phyloP scores from a whole-genome alignment of 2,113 vertebrate genomes.

The Arvicanthis niloticus region DNA sequence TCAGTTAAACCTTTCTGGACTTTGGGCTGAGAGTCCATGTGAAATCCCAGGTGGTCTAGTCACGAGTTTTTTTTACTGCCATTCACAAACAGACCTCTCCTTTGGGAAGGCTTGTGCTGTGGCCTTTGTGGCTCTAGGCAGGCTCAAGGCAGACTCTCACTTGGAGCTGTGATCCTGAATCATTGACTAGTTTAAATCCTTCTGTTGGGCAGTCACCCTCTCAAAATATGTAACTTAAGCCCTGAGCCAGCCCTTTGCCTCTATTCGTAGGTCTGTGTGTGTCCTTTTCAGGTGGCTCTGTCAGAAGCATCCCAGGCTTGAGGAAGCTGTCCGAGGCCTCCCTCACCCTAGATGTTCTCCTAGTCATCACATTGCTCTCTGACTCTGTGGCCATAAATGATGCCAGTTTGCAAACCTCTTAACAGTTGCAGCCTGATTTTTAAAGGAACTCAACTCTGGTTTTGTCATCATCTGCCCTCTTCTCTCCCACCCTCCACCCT shows the following conservation, averaged over 20 bases:
- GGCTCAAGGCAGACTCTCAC: slow-evolving; percentile 19
- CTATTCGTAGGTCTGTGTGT: slow-evolving; percentile 29
- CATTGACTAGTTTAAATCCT: slow-evolving; percentile 64
- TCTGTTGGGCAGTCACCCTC: neutral
- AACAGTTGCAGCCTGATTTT: slow-evolving; percentile 56
- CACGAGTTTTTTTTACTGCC: neutral
- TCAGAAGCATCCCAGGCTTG: neutral
- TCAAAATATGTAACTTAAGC: slow-evolving; percentile 34
- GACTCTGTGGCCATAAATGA: slow-evolving; percentile 53
- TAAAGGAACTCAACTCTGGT: slow-evolving; percentile 74
- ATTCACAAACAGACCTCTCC: neutral
- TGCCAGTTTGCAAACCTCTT: slow-evolving; percentile 60
- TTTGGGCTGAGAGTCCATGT: neutral
- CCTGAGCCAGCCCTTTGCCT: slow-evolving; percentile 40
- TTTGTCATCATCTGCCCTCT: slow-evolving; percentile 64
- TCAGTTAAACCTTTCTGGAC: neutral
- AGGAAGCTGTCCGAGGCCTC: neutral
- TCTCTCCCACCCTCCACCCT: neutral
- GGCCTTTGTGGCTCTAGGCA: slow-evolving; percentile 13
- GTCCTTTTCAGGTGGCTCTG: slow-evolving; percentile 62
- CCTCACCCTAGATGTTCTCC: slow-evolving; percentile 24
- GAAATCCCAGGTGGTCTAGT: neutral
- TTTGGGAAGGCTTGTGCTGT: neutral
- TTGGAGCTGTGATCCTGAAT: slow-evolving; percentile 50
- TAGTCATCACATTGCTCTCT: neutral